Evolutionary conservation across 2,888 invertebrate genomes (phyloP).

Genomic region (Drosophila subsilvestris): DNA sequence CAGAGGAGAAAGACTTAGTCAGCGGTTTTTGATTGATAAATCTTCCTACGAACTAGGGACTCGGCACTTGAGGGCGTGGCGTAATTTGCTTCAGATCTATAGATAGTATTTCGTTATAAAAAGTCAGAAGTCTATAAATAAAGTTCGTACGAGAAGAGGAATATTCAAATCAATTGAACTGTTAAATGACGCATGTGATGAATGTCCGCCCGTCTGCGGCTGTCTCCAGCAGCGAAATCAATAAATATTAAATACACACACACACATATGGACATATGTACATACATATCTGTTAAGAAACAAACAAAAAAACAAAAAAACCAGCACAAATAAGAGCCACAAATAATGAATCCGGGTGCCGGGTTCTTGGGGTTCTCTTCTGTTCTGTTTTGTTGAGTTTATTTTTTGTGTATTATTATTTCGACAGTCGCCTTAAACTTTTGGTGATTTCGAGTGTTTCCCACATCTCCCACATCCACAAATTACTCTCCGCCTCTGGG

Average conservation of each 20-base stretch:
- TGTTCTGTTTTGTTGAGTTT: conserved; percentile 55
- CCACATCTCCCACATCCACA: conserved; percentile 62
- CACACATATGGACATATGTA: too few relatives aligned
- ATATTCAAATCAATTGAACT: conserved; percentile 62
- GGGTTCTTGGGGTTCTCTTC: conserved; percentile 43
- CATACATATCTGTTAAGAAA: conserved; percentile 18
- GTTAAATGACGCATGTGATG: conserved; percentile 79
- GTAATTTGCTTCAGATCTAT: neutral
- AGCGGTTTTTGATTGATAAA: conserved; percentile 14
- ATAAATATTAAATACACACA: conserved; percentile 39
- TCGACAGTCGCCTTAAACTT: conserved; percentile 44
- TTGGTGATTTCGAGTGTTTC: conserved; percentile 75
- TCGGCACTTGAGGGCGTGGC: conserved; percentile 15
- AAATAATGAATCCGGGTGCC: conserved; percentile 77
- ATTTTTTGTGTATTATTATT: conserved; percentile 51
- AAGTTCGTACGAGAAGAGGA: neutral
- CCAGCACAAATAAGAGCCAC: conserved; percentile 62
- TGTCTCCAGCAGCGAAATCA: conserved; percentile 41
- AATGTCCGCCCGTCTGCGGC: conserved; percentile 62
- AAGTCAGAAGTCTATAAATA: conserved; percentile 43
- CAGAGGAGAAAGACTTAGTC: neutral
- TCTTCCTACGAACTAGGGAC: conserved; percentile 7
- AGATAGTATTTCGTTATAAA: conserved; percentile 15
- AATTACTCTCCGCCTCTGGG: neutral
- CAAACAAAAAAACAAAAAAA: conserved; percentile 22